Conservation (phyloP, 2,113 vertebrate species). For the Pithys albifrons region DNA sequence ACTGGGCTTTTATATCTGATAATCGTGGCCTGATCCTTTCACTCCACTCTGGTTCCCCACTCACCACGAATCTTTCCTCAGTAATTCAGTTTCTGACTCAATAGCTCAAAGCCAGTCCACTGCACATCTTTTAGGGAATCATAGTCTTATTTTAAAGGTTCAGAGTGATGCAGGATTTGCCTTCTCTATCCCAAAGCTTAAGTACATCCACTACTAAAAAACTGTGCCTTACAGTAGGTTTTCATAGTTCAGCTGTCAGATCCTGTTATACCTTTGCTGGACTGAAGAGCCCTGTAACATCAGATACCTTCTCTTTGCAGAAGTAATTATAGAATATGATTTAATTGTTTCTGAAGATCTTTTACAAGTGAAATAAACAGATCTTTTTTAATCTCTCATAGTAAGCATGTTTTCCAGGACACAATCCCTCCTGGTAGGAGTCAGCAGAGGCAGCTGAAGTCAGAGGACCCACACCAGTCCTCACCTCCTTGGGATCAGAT, state of each 20-base stretch:
- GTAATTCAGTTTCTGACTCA: background rate
- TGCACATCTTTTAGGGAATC: background rate
- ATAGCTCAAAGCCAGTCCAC: background rate
- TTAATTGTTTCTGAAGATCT: slow-evolving; percentile 52
- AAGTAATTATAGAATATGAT: slow-evolving; percentile 53
- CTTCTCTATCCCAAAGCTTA: background rate
- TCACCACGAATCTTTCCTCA: background rate
- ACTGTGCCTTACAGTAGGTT: background rate
- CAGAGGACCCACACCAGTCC: background rate
- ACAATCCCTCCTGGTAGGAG: background rate
- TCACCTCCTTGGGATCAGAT: background rate
- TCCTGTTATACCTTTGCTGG: background rate
- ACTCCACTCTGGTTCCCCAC: background rate
- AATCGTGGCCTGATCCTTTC: accelerated
- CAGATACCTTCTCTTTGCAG: background rate
- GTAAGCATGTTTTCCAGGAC: slow-evolving; percentile 53
- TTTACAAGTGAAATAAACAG: slow-evolving; percentile 43
- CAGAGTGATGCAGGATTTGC: background rate
- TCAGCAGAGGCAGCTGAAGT: background rate
- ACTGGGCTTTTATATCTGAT: background rate
- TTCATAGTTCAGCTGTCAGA: background rate
- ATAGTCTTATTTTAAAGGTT: background rate
- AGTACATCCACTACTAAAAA: background rate
- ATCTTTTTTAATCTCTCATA: slow-evolving; percentile 30
- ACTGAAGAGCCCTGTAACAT: background rate